Evolutionary conservation across 2,113 vertebrate genomes (phyloP), one percentile per base, ranked within the genome.

Genomic region (Notarius quadriscutis): DNA sequence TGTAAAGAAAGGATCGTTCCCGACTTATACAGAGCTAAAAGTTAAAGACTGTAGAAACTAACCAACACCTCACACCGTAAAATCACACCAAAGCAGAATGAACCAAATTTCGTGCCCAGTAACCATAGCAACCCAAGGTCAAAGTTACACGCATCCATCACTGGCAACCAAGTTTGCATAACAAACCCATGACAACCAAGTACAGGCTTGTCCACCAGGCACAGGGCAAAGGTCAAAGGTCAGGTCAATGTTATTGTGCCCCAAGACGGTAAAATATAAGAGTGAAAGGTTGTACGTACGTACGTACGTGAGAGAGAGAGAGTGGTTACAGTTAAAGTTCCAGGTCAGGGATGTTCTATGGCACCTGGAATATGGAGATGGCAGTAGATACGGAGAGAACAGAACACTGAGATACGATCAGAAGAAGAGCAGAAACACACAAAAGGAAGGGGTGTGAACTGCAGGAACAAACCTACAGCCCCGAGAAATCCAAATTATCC

Each of bases 91-190:
- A 10, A 83, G 48, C 65, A 17, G 3, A 48, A 41, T 41, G 41
- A 41, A 41, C 41, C 41, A 41, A 41, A 41, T 41, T 53, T 53
- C 1, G n/a, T 88, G 57, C 88, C 87, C 8, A 83, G 78, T n/a
- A 86, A 87, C 87, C 5, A 85, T 67, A 74, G 89, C 91, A 75
- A 89, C 88, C 80, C 83, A 83, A 91, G 93, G 94, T 95, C 94
- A 94, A 86, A 91, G 87, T 88, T 63, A 50, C 90, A 89, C 72
- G 86, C 92, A 95, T 95, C 91, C 91, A 95, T 95, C 94, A 94
- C 84, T 1, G 90, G 71, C 84, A 91, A 92, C 92, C 90, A 86
- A 88, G 86, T 86, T 90, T 84, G 88, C 60, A 89, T 91, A 93
- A 95, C 92, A 93, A 93, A 92, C 91, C 91, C 90, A 90, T 85